Evolutionary conservation across 1,140 invertebrate species (phyloP), one percentile per base, ranked within the genome.

Genomic region (Cepaea nemoralis): DNA sequence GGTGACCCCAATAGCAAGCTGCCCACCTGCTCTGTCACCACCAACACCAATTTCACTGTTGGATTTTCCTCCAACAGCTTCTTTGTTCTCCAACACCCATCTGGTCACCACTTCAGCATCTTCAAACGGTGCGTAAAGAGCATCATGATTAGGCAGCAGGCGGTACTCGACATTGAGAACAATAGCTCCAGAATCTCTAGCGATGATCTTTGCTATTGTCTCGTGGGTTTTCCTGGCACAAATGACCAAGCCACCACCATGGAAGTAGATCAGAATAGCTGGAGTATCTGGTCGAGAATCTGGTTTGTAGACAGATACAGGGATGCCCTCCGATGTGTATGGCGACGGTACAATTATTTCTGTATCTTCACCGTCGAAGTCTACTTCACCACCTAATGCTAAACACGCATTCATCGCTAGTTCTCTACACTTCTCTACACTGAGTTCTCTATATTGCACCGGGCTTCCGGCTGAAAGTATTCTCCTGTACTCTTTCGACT

Each of bases 11-110:
- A 84, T 84, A 0, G 86, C 82, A 35, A 86, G 78, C 12, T 85
- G 74, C 27, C 84, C 87, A 27, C 87, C 86, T 5, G 83, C 86
- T 59, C 85, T 87, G 84, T 88, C 86, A 19, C 87, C 89, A 27
- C 79, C 85, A 16, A 90, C 85, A 35, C 89, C 89, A 22, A 90
- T 76, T 31, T 55, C 66, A 76, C 86, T 88, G 0, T 77, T 59
- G 27, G 77, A 70, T 40, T 39, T 74, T 0, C 83, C 87, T 66
- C 84, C 82, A 10, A 86, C 24, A 1, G 55, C 63, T 19, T 35
- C 77, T 67, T 85, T 86, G 67, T 86, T 83, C 31, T 67, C 37
- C 31, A 77, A 24, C 37, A 83, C 70, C 85, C 85, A 86, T 31
- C 71, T 69, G 0, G 77, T 71, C 5, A 82, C 85, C 8, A 1